Conservation (phyloP, 2,888 invertebrate species). For the Caenorhabditis japonica region DNA sequence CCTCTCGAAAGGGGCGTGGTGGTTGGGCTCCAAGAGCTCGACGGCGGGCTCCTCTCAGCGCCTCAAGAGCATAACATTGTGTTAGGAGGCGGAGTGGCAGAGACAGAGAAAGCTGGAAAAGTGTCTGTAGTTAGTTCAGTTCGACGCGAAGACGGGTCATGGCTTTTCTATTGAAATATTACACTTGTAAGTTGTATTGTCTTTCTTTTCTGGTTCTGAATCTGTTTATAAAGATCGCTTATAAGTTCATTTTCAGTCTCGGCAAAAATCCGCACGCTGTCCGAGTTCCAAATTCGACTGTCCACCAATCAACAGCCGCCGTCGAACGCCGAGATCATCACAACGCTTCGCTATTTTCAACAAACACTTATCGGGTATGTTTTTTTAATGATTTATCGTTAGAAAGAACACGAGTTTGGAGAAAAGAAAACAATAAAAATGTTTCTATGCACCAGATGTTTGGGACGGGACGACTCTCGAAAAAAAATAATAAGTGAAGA, state of each 20-base stretch:
- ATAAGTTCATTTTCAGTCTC: slow-evolving; percentile 83
- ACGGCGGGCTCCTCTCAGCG: neutral
- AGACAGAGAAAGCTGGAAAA: slow-evolving; percentile 1
- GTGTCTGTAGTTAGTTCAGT: no score
- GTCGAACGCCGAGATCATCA: slow-evolving; percentile 94
- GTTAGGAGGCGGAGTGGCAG: neutral
- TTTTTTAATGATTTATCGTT: neutral
- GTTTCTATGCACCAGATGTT: slow-evolving; percentile 21
- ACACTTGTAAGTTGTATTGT: slow-evolving; percentile 68
- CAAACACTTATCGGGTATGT: slow-evolving; percentile 92
- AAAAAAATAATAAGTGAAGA: slow-evolving; percentile 2
- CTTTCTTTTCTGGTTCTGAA: neutral
- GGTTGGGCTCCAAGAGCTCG: neutral
- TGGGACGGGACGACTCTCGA: neutral
- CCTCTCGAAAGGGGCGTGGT: slow-evolving; percentile 23
- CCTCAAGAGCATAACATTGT: slow-evolving; percentile 13
- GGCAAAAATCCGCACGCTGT: slow-evolving; percentile 95
- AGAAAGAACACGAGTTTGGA: neutral
- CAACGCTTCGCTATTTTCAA: slow-evolving; percentile 96
- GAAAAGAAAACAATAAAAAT: neutral
- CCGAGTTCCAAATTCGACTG: slow-evolving; percentile 95
- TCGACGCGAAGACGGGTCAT: slow-evolving; percentile 47
- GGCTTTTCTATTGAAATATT: slow-evolving; percentile 76
- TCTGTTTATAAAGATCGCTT: neutral
- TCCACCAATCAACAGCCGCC: slow-evolving; percentile 82